Evolutionary conservation across 2,888 invertebrate genomes (phyloP), one percentile per base, ranked within the genome.

Genomic region (Rhyacophila evoluta): DNA sequence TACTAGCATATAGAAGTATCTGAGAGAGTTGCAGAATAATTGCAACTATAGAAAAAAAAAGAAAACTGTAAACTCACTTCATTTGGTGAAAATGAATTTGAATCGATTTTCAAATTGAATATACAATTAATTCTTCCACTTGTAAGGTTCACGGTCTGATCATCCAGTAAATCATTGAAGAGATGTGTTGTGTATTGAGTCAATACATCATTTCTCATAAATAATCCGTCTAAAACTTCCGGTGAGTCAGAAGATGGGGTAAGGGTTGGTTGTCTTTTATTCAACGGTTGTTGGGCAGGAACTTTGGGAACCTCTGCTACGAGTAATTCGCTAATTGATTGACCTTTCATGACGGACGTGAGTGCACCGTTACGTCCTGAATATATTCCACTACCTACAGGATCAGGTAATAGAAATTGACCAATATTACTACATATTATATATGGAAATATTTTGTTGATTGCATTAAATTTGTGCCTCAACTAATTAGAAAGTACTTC

Each of bases 321-420:
- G 0, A 91, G 85, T 0, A 91, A 82, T 0, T 86, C 85, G 25
- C 89, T 89, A 0, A 86, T 86, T 0, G 87, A 85, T n/a, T 85
- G 79, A 2, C 89, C 90, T 1, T 90, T 87, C 89, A 90, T 90
- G 0, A 87, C 85, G 82, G 88, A 88, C 29, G 86, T 82, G 15
- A 91, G 82, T 0, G 89, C 87, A 0, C 91, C 91, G 0, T 87
- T 86, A 80, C 85, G 85, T 0, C 93, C 93, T 0, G 91, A 89
- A 84, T 91, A 95, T 75, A 96, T 93, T n/a, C 95, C 95, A 8
- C 93, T 92, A 2, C 96, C 96, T 90, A 83, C 33, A 68, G 41
- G 15, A 27, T 75, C n/a, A n/a, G n/a, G n/a, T n/a, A n/a, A n/a
- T n/a, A n/a, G n/a, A n/a, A n/a, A n/a, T n/a, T n/a, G n/a, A n/a